Conservation (phyloP, 2,888 invertebrate genomes). For the Lacanobia oleracea region DNA sequence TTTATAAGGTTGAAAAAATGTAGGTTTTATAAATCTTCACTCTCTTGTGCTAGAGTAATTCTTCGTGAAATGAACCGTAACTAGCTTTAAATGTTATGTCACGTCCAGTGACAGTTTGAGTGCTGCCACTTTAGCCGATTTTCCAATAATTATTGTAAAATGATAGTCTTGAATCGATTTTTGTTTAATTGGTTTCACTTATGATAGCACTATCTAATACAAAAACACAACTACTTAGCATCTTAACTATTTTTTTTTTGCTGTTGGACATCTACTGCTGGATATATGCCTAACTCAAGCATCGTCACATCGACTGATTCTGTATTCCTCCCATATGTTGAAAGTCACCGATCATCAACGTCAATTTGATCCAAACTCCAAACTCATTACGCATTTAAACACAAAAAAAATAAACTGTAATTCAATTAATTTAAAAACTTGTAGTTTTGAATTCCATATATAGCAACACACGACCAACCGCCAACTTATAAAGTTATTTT, state of each 20-base stretch:
- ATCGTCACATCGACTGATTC: neutral
- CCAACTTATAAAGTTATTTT: neutral
- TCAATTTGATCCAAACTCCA: neutral
- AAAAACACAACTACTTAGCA: neutral
- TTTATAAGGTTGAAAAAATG: no score
- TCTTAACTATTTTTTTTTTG: neutral
- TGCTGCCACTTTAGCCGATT: constrained; percentile 11
- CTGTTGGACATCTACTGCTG: no score
- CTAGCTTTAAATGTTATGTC: neutral
- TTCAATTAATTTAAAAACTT: neutral
- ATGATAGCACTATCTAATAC: neutral
- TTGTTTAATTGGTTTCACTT: neutral
- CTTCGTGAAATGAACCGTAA: constrained; percentile 2
- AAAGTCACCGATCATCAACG: no score
- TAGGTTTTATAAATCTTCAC: no score
- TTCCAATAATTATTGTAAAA: neutral
- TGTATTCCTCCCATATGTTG: neutral
- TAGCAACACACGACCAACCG: constrained; percentile 36
- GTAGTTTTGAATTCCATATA: constrained; percentile 10
- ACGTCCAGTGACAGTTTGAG: constrained; percentile 2
- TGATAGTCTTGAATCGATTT: neutral
- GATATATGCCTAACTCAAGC: neutral
- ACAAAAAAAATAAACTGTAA: neutral
- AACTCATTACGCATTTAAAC: no score
- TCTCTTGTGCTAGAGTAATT: neutral